Conservation (phyloP, 2,797 vertebrate species). For the Masticophis lateralis region DNA sequence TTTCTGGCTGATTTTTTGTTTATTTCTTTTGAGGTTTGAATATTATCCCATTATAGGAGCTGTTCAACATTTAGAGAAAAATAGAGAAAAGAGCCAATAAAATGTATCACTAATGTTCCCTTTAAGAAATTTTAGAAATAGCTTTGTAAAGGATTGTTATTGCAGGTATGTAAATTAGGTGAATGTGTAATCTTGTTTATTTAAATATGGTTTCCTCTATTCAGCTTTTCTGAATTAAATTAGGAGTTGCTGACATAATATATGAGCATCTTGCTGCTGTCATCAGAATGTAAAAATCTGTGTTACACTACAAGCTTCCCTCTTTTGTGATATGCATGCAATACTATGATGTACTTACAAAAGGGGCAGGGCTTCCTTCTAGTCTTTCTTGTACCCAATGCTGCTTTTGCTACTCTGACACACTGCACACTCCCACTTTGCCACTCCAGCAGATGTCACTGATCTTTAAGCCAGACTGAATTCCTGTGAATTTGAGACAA, state of each 20-base stretch:
- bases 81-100: conserved; percentile 9
- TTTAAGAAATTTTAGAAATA: conserved; percentile 11
- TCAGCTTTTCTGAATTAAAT: background rate
- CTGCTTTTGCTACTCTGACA: background rate
- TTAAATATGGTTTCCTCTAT: background rate
- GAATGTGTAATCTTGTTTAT: background rate
- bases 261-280: background rate
- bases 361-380: background rate
- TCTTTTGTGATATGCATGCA: background rate
- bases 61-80: background rate
- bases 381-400: background rate
- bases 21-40: conserved; percentile 19
- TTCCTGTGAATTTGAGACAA: background rate
- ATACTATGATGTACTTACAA: background rate
- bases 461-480: background rate
- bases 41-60: conserved; percentile 2
- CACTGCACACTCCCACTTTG: background rate
- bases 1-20: background rate
- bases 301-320: background rate
- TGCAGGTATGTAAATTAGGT: background rate
- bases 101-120: background rate
- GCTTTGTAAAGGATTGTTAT: too few relatives aligned
- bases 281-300: background rate
- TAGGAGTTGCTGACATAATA: background rate
- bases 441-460: background rate